phyloP scores from a whole-genome alignment of 2,888 invertebrate genomes.

The Omphaloscelis lunosa region DNA sequence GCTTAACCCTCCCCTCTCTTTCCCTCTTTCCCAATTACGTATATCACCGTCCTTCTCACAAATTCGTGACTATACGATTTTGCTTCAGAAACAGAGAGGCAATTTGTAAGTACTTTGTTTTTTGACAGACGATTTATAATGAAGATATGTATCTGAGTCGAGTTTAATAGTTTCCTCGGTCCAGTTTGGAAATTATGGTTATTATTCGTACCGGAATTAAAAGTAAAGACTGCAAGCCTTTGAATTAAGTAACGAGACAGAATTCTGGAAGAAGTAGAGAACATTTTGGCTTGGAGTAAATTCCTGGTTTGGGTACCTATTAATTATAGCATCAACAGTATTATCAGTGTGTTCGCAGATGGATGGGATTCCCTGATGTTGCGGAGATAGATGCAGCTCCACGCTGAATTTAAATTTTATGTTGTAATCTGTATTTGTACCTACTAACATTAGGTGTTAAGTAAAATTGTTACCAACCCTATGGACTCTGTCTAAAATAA shows the following conservation, averaged over 20 bases:
- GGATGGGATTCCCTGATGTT: no score
- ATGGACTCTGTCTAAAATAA: no score
- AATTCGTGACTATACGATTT: constrained; percentile 87
- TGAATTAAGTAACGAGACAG: not conserved
- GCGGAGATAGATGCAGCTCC: no score
- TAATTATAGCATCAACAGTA: no score
- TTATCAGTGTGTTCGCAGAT: no score
- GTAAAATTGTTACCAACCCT: no score
- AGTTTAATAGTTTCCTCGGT: constrained; percentile 45
- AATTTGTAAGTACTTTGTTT: constrained; percentile 77
- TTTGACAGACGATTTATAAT: constrained; percentile 74
- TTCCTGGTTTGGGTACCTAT: no score
- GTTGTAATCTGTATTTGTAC: no score
- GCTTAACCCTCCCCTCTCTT: constrained; percentile 63
- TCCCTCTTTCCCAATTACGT: constrained; percentile 36
- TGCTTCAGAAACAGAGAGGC: constrained; percentile 74
- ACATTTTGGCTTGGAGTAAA: not conserved
- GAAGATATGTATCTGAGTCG: constrained; percentile 70
- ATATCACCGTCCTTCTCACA: constrained; percentile 69
- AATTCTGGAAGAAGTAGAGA: not conserved
- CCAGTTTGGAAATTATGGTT: constrained; percentile 32
- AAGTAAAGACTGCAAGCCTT: not conserved
- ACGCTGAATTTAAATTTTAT: no score
- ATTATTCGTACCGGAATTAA: constrained; percentile 10
- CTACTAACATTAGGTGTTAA: no score